A percentile compares a stretch with the other conserved stretches of the same genome.
Evolutionary conservation across 1,140 invertebrate genomes (phyloP).

Genomic region (Macrotrachela quadricornifera): DNA sequence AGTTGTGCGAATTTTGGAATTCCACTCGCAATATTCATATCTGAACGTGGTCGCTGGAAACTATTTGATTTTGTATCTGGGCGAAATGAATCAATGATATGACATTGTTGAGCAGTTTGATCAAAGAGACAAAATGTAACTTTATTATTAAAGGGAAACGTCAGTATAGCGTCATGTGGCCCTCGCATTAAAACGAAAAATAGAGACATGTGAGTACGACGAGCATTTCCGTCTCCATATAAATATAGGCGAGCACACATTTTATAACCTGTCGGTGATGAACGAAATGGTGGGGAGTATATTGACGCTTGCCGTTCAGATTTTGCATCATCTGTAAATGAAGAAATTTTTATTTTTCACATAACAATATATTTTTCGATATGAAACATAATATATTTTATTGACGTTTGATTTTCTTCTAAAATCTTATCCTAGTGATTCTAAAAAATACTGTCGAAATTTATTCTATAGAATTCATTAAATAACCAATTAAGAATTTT

Average conservation of each 20-base stretch:
- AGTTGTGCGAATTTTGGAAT: background rate
- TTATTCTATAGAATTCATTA: too few relatives aligned
- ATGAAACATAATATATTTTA: too few relatives aligned
- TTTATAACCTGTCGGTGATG: constrained; percentile 17
- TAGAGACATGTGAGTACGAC: constrained; percentile 6
- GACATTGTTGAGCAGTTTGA: background rate
- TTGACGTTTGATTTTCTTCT: too few relatives aligned
- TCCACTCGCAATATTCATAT: constrained; percentile 4
- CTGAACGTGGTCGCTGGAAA: background rate
- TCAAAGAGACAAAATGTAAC: constrained; percentile 15
- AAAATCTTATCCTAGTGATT: too few relatives aligned
- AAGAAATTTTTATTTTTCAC: too few relatives aligned
- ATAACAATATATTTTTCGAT: too few relatives aligned
- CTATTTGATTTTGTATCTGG: constrained; percentile 9
- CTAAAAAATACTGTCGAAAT: too few relatives aligned
- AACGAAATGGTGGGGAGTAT: constrained; percentile 27
- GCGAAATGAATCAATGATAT: constrained; percentile 12
- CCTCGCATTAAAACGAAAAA: constrained; percentile 7
- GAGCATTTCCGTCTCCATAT: constrained; percentile 9
- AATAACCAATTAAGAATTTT: too few relatives aligned
- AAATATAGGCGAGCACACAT: constrained; percentile 6
- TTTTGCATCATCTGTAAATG: constrained; percentile 11
- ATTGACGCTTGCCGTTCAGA: constrained; percentile 16
- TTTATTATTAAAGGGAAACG: constrained; percentile 17
- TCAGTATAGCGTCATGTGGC: constrained; percentile 14